These are phyloP conservation scores for Parnassius orleans DNA, from an alignment of 2,888 invertebrate species.

Conservation along the genomic window DNA sequence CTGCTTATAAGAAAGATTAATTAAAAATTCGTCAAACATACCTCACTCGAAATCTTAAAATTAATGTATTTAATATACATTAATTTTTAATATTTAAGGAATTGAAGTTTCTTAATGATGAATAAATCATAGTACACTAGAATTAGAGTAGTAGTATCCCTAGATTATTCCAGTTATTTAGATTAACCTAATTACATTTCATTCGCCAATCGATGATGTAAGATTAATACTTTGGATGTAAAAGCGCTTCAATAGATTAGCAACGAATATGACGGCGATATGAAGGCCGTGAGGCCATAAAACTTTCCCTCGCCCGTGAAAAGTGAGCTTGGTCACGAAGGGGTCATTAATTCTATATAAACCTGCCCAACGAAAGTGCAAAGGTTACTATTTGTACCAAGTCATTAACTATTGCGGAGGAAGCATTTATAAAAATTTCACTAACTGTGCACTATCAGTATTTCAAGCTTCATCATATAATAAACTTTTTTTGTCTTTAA, in stretches of 20 bases:
- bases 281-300: slow-evolving; percentile 54
- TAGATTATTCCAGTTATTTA: neutral
- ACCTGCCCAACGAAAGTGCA: slow-evolving; percentile 42
- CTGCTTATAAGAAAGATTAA: no score
- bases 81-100: no score
- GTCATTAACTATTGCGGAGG: slow-evolving; percentile 9
- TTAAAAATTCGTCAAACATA: no score
- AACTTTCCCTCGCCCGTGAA: slow-evolving; percentile 64
- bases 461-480: no score
- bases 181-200: slow-evolving; percentile 5
- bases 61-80: no score
- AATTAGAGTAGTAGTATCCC: no score
- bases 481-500: no score
- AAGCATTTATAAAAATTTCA: no score
- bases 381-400: slow-evolving; percentile 25
- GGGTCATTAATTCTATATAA: slow-evolving; percentile 60
- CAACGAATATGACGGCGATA: slow-evolving; percentile 43
- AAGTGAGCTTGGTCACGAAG: slow-evolving; percentile 72
- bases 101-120: no score
- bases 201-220: slow-evolving; percentile 12
- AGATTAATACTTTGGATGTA: slow-evolving; percentile 18
- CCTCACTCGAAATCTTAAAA: no score
- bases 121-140: no score
- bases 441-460: no score
- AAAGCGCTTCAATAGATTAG: slow-evolving; percentile 50